A percentile compares a stretch with the other conserved stretches of the same genome.
These are phyloP conservation scores for Tragelaphus imberbis DNA, from an alignment of 2,113 vertebrate genomes.

Conservation along the genomic window DNA sequence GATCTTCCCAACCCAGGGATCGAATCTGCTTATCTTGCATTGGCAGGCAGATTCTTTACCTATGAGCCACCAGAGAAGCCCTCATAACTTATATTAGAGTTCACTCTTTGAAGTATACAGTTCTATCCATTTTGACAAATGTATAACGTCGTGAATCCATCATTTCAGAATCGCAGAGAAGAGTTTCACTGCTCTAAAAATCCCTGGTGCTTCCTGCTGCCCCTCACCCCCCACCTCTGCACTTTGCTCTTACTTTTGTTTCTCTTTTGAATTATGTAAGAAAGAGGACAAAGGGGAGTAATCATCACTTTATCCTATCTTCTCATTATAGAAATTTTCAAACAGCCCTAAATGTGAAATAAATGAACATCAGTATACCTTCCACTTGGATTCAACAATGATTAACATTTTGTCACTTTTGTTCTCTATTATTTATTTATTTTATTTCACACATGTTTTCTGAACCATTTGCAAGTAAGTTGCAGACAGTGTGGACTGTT, in stretches of 20 bases:
- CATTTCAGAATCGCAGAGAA: neutral
- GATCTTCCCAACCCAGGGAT: neutral
- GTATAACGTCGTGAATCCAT: too few species aligned
- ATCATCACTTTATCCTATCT: neutral
- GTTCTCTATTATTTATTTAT: neutral
- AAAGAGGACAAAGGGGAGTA: neutral
- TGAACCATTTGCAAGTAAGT: neutral
- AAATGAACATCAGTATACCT: neutral
- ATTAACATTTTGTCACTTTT: neutral
- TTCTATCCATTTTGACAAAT: neutral
- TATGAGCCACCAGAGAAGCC: neutral
- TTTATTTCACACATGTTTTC: neutral
- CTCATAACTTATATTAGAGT: neutral
- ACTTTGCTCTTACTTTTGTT: neutral
- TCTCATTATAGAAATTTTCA: neutral
- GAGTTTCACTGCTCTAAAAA: neutral
- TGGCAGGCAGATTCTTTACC: neutral
- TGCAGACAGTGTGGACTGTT: neutral
- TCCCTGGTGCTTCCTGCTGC: neutral
- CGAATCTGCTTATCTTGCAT: neutral
- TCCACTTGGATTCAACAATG: neutral
- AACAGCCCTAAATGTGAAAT: neutral
- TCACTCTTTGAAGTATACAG: neutral
- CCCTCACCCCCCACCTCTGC: neutral
- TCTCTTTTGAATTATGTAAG: neutral